Evolutionary conservation across 2,888 invertebrate species (phyloP), one percentile per base, ranked within the genome.

Genomic region (Lypha dubia): DNA sequence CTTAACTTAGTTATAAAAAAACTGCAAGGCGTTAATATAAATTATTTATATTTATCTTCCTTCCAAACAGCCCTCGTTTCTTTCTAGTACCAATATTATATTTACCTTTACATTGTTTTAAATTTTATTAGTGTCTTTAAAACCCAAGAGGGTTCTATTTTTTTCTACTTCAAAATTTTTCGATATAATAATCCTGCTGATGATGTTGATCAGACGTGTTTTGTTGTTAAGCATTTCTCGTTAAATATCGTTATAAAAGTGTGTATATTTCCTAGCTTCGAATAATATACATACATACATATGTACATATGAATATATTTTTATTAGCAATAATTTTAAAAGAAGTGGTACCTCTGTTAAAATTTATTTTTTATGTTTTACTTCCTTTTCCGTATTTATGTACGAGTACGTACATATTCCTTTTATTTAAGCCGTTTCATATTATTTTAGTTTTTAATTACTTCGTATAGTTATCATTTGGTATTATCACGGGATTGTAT

Each of bases 301-400:
- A n/a, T n/a, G n/a, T n/a, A n/a, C n/a, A n/a, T n/a, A n/a, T n/a
- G n/a, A n/a, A n/a, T n/a, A n/a, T n/a, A n/a, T 74, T 63, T 70
- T 71, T 70, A 67, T 49, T 49, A n/a, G n/a, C n/a, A n/a, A n/a
- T n/a, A n/a, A n/a, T n/a, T 46, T 44, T 7, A 28, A 32, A 56
- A 44, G 20, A 62, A 15, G 49, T 44, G 11, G 11, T 56, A 41
- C 53, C 62, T 75, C 56, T 20, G 28, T 75, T 65, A 20, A 20
- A 35, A 11, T 63, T 46, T 35, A 15, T 35, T 51, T 46, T 65
- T 67, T 76, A 51, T 58, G 20, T 49, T 62, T 32, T 46, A 85
- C 84, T 86, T 86, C 85, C 85, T 80, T 86, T 28, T 86, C 85
- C 85, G n/a, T n/a, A n/a, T n/a, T n/a, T n/a, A n/a, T n/a, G n/a